Evolutionary conservation across 23 tunicate genomes (phyloP).

Genomic region (Botrylloides violaceus): DNA sequence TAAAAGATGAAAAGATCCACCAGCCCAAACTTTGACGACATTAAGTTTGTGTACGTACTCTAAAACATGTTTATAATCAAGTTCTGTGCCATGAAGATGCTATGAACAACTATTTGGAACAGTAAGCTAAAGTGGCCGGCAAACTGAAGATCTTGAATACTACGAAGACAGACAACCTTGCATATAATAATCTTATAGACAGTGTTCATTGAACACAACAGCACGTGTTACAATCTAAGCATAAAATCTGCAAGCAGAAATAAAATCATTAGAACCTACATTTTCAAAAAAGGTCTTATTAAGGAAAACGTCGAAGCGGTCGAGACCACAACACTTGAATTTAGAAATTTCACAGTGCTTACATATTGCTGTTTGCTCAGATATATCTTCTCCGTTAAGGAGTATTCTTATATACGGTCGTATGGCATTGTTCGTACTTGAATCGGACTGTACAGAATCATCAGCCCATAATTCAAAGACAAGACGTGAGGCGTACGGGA

Average conservation of each 20-base stretch:
- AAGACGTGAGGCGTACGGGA: constrained; percentile 14
- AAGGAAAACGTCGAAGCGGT: background rate
- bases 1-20: no score
- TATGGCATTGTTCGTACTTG: background rate
- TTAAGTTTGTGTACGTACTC: no score
- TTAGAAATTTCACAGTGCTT: background rate
- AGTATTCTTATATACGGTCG: constrained; percentile 4
- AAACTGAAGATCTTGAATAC: no score
- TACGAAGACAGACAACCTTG: no score
- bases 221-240: no score
- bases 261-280: background rate
- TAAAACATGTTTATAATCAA: no score
- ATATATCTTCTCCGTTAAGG: constrained; percentile 13
- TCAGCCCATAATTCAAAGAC: constrained; percentile 21
- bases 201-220: no score
- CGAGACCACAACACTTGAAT: background rate
- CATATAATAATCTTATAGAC: no score
- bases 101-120: no score
- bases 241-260: background rate
- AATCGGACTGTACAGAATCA: background rate
- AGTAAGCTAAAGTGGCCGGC: no score
- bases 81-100: no score
- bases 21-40: no score
- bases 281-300: background rate
- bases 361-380: background rate